phyloP scores from a whole-genome alignment of 2,113 vertebrate species.

The Gnathonemus longibarbis region DNA sequence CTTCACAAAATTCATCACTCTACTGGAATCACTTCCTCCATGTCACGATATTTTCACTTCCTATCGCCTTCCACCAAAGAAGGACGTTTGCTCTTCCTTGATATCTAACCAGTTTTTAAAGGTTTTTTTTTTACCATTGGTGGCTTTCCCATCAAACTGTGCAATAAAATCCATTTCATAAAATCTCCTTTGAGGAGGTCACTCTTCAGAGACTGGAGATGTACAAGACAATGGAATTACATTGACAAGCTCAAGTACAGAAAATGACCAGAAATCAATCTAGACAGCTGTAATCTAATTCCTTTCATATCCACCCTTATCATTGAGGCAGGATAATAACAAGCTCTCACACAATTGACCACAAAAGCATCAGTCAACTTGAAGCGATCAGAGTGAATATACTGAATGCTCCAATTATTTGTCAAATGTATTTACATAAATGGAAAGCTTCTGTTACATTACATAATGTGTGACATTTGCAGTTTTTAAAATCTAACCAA shows the following conservation, averaged over 20 bases:
- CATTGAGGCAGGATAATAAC: not conserved
- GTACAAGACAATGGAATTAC: not conserved
- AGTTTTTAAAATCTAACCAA: not conserved
- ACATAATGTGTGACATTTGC: not conserved
- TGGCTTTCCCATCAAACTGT: not conserved
- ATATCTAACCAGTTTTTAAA: not conserved
- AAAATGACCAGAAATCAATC: not conserved
- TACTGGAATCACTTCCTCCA: not conserved
- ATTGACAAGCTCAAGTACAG: not conserved
- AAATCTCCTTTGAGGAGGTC: not conserved
- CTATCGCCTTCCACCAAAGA: not conserved
- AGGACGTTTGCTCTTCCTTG: not conserved
- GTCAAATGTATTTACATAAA: not conserved
- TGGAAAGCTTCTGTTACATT: not conserved
- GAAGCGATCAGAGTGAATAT: not conserved
- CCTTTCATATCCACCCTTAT: not conserved
- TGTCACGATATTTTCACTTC: not conserved
- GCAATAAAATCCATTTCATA: not conserved
- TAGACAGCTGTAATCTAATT: constrained; percentile 12
- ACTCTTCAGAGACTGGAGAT: not conserved
- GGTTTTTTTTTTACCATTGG: not conserved
- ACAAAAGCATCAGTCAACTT: not conserved
- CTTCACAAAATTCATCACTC: not conserved
- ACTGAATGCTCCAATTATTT: not conserved
- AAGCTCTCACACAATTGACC: constrained; percentile 1